A percentile compares a stretch with the other conserved stretches of the same genome.
phyloP scores from a whole-genome alignment of 2,113 vertebrate genomes.

The cattle (Bos taurus) region ARS-UCD2.0 NC_037352.1:12870001-12870500 shows the following conservation, averaged over 20 bases:
- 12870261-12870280: conserved; percentile 92
- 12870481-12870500: conserved; percentile 89
- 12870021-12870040: not conserved
- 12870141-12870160: not conserved
- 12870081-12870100: not conserved
- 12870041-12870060: not conserved
- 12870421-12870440: conserved; percentile 95
- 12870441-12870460: conserved; percentile 90
- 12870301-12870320: conserved; percentile 95
- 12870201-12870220: conserved; percentile 92
- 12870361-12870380: conserved; percentile 96
- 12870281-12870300: conserved; percentile 94
- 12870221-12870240: conserved; percentile 84
- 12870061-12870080: not conserved
- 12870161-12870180: not conserved
- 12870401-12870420: conserved; percentile 93
- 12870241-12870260: conserved; percentile 98
- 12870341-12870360: conserved; percentile 93
- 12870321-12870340: conserved; percentile 97
- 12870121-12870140: not conserved
- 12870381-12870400: conserved; percentile 93
- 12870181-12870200: not conserved
- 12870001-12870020: not conserved
- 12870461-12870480: conserved; percentile 94
- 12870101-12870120: not conserved